Conservation (phyloP, 1,140 invertebrate genomes). For the Papilio dardanus region DNA sequence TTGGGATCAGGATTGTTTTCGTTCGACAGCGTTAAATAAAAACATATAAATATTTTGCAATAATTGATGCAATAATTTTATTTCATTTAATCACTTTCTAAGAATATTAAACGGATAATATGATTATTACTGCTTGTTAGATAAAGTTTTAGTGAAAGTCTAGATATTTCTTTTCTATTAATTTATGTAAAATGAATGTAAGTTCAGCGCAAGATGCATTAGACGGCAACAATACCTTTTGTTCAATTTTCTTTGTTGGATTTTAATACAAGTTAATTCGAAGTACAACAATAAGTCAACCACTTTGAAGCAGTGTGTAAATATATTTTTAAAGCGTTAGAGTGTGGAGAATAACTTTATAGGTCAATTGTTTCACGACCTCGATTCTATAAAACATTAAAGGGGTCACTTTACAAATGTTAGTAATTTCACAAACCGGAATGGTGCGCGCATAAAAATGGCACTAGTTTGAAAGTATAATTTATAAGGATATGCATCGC, state of each 20-base stretch:
- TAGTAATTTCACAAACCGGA: slow-evolving; percentile 12
- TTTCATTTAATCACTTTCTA: too few relatives aligned
- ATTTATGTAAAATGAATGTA: too few relatives aligned
- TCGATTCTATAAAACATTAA: slow-evolving; percentile 5
- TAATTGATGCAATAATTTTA: not conserved
- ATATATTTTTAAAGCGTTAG: slow-evolving; percentile 8
- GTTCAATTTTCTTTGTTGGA: not conserved
- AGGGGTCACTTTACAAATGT: slow-evolving; percentile 20
- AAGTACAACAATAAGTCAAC: not conserved
- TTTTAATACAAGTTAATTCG: not conserved
- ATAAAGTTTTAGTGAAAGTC: too few relatives aligned
- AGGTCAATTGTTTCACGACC: slow-evolving; percentile 15
- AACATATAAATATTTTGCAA: not conserved
- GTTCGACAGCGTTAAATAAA: not conserved
- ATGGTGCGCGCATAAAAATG: slow-evolving; percentile 14
- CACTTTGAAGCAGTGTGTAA: not conserved
- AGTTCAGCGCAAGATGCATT: not conserved
- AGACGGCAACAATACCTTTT: not conserved
- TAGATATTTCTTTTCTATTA: too few relatives aligned
- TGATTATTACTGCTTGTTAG: too few relatives aligned
- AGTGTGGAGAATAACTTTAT: not conserved
- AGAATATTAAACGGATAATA: too few relatives aligned
- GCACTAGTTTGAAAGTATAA: slow-evolving; percentile 25
- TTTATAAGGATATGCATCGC: slow-evolving; percentile 23
- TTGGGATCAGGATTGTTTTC: not conserved